phyloP scores from a whole-genome alignment of 2,113 vertebrate genomes.

The Centropristis striata region DNA sequence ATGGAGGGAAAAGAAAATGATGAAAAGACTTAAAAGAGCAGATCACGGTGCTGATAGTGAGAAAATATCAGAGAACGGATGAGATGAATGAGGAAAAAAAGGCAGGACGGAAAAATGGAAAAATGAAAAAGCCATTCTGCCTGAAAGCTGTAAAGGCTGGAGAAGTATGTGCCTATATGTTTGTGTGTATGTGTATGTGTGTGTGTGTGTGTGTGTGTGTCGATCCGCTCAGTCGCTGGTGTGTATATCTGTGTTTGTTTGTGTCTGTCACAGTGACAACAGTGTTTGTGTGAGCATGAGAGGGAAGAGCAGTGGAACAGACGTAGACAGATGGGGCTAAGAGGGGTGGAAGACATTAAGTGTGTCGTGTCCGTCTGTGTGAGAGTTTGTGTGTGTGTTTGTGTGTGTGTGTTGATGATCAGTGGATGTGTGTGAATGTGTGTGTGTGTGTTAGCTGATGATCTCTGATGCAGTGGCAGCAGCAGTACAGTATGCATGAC shows the following conservation, averaged over 20 bases:
- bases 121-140: not conserved
- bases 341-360: conserved; percentile 75
- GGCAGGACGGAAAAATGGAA: not conserved
- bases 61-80: conserved; percentile 18
- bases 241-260: conserved; percentile 57
- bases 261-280: conserved; percentile 52
- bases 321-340: conserved; percentile 73
- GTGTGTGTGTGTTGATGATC: conserved; percentile 6
- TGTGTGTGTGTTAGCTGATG: conserved; percentile 50
- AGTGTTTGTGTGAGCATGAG: conserved; percentile 57
- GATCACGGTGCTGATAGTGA: conserved; percentile 13
- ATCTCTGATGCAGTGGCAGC: conserved; percentile 68
- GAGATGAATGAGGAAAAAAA: conserved; percentile 11
- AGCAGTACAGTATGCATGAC: conserved; percentile 74
- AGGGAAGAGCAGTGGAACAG: conserved; percentile 60
- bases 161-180: not conserved
- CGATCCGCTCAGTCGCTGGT: conserved; percentile 13
- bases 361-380: conserved; percentile 67
- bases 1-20: not conserved
- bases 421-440: conserved; percentile 28
- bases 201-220: not conserved
- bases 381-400: not conserved
- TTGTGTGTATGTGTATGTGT: not conserved
- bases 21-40: not conserved
- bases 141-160: not conserved